Evolutionary conservation across 1,140 invertebrate genomes (phyloP), one percentile per base, ranked within the genome.

Genomic region (Philaenus spumarius): DNA sequence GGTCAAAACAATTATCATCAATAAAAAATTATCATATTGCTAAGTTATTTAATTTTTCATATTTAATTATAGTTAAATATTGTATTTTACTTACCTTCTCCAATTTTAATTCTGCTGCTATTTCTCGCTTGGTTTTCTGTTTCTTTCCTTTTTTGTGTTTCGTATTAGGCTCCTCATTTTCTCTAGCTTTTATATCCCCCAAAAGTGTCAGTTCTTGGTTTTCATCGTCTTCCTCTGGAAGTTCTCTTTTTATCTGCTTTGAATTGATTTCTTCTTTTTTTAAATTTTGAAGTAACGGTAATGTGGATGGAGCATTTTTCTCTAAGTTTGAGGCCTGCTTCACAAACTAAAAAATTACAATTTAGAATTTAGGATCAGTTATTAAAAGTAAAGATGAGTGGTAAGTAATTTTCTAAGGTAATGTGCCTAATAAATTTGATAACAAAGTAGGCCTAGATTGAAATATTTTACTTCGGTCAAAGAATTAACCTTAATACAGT

Each of bases 121-220:
- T 55, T 22, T 40, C 11, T 55, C 42, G 39, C 7, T n/a, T 40
- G 9, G 15, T 42, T 20, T 35, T n/a, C 6, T 55, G 39, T 9
- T 22, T 22, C 12, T 40, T 40, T 23, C 42, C 37, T 34, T 34
- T 52, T 30, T 35, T 35, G 17, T 55, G 34, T 55, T 40, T 15
- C 23, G 39, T 22, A 20, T 37, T 20, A n/a, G 2, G 9, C 12
- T 17, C n/a, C 39, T 39, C 19, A 9, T 55, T 55, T 1, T 35
- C 22, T 23, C 22, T 15, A 23, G 22, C 37, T 42, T 55, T 55
- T 24, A 52, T 42, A n/a, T n/a, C 20, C 20, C 40, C 40, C 5
- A 43, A 19, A 19, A 43, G 40, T 7, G 40, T 43, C 5, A 43
- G n/a, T 55, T 55, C 52, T 42, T 34, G 34, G 20, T 55, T 24